Percentiles rank a stretch among this genome's conserved stretches.
phyloP scores from a whole-genome alignment of 2,113 vertebrate genomes.

The Colossoma macropomum region DNA sequence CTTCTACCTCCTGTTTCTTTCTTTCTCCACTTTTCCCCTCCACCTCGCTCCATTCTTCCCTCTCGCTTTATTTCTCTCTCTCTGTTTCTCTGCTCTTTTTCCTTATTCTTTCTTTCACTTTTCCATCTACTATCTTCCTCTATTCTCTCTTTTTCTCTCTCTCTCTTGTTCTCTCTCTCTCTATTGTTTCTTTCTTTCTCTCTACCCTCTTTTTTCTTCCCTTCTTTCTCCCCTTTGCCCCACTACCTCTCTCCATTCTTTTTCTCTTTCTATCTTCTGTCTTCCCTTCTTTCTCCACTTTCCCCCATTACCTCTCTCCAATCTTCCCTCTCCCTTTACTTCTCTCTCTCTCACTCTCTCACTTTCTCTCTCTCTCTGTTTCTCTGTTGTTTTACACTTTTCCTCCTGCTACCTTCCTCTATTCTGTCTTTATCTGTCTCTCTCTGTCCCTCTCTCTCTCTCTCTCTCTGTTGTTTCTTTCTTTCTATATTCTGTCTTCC shows the following conservation, averaged over 20 bases:
- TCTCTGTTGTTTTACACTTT: no score
- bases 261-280: constrained; percentile 18
- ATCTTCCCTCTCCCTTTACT: no score
- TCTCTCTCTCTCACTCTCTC: no score
- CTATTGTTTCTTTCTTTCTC: neutral
- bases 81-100: neutral
- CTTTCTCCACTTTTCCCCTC: neutral
- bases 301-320: no score
- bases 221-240: constrained; percentile 54
- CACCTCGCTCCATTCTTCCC: neutral
- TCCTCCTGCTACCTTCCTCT: no score
- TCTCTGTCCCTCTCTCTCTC: no score
- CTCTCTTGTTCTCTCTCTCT: no score
- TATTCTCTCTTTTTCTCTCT: neutral
- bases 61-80: neutral
- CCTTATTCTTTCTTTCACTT: neutral
- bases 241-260: constrained; percentile 12
- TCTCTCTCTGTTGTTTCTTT: no score
- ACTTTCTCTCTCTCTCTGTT: no score
- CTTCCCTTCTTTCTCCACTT: constrained; percentile 33
- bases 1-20: no score
- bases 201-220: neutral
- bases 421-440: no score
- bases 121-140: neutral
- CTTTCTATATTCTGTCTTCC: no score